Base-by-base conservation (phyloP, 2,888 invertebrate genomes). In the Dryadula phaetusa region DNA sequence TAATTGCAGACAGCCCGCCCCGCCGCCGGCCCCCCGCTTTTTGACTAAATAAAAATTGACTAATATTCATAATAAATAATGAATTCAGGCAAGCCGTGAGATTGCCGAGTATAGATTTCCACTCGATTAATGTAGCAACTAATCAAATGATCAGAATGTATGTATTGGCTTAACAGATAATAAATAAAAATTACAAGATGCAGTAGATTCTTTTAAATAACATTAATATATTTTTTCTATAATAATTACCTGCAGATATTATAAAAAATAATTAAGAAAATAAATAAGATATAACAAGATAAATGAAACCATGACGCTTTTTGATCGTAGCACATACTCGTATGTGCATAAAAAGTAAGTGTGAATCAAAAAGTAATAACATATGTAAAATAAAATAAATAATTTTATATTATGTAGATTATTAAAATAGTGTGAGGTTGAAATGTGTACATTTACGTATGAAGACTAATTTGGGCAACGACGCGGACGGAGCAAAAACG, bases 1-100 rank as follows among this genome's bases (percentile, higher is more conserved):
- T 96, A 96, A 96, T 96, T 96, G 95, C 95, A 95, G 95, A 87
- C 93, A 88, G 91, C 77, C 80, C 66, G 66, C 58, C 79, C 85
- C 84, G 82, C 78, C 82, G 83, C 84, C 86, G 86, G 81, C 85
- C 78, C 78, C 79, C 84, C 84, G 86, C 86, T 91, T 92, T 92
- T 92, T 86, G 87, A 89, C 90, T 88, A 91, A 90, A 92, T 92
- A 92, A 92, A 92, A 92, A 92, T 91, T 91, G 88, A 92, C 92
- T 92, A 92, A 92, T 92, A 92, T 92, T 91, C 92, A 90, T 92
- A 92, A 92, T 92, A 92, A 92, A 92, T 92, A 92, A 92, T 92
- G 90, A 90, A 90, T 86, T 87, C 83, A 89, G 88, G 88, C 86
- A 85, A 84, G 85, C 80, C 79, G 76, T 74, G 79, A 85, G 86